Evolutionary conservation across 2,113 vertebrate genomes (phyloP).

Genomic region (Phrynosoma blainvillii): DNA sequence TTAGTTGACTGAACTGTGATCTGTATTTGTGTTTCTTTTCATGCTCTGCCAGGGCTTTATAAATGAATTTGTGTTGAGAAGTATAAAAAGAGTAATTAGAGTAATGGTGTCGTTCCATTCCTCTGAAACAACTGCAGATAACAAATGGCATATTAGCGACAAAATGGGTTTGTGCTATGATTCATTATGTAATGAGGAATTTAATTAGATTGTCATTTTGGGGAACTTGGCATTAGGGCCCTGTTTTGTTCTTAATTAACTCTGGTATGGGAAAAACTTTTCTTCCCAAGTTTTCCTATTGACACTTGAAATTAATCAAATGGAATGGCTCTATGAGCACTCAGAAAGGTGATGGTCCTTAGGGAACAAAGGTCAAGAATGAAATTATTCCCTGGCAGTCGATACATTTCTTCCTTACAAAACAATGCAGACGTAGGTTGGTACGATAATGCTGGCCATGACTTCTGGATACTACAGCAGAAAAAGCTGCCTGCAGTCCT

Average conservation of each 20-base stretch:
- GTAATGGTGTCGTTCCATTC: neutral
- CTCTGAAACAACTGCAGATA: neutral
- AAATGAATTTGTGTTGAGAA: neutral
- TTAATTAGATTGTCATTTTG: slow-evolving; percentile 47
- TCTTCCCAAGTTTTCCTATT: slow-evolving; percentile 42
- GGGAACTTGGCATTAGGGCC: slow-evolving; percentile 37
- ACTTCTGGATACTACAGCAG: neutral
- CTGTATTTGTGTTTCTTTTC: neutral
- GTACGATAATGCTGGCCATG: neutral
- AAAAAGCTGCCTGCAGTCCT: neutral
- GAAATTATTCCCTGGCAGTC: slow-evolving; percentile 29
- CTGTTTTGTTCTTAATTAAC: slow-evolving; percentile 45
- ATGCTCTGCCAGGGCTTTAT: neutral
- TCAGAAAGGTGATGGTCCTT: neutral
- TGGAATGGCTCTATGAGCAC: slow-evolving; percentile 10
- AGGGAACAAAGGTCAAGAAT: slow-evolving; percentile 26
- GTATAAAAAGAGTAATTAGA: slow-evolving; percentile 18
- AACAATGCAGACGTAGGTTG: slow-evolving; percentile 5
- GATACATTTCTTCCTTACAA: neutral
- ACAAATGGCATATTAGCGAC: slow-evolving; percentile 22
- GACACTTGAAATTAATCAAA: slow-evolving; percentile 38
- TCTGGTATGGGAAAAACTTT: slow-evolving; percentile 6
- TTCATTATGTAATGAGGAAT: slow-evolving; percentile 23
- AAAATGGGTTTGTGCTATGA: slow-evolving; percentile 15
- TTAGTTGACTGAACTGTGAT: neutral